A percentile compares a stretch with the other conserved stretches of the same genome.
Evolutionary conservation across 1,140 invertebrate species (phyloP).

Genomic region (Drosophila auraria): DNA sequence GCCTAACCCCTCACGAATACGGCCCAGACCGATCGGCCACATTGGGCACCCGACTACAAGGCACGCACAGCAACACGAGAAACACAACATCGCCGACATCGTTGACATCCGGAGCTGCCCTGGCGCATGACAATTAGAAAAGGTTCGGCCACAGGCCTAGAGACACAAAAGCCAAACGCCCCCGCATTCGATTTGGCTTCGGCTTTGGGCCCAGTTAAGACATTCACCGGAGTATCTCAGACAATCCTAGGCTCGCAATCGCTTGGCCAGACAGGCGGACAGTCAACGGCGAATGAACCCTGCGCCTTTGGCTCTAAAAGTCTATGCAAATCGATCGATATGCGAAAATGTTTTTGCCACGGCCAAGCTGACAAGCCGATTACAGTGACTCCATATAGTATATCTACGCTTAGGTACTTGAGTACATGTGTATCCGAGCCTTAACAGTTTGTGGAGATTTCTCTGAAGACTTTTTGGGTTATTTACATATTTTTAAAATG

Average conservation of each 20-base stretch:
- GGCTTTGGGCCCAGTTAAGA: constrained; percentile 34
- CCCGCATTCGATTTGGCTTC: constrained; percentile 10
- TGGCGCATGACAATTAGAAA: constrained; percentile 78
- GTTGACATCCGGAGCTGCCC: constrained; percentile 71
- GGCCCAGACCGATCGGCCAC: constrained; percentile 40
- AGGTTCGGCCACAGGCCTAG: constrained; percentile 31
- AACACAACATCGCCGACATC: constrained; percentile 45
- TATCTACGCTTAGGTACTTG: constrained; percentile 10
- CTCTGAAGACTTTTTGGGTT: neutral
- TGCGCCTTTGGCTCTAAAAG: constrained; percentile 42
- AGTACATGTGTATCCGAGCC: constrained; percentile 20
- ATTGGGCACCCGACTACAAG: constrained; percentile 40
- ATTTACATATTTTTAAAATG: neutral
- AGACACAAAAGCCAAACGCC: constrained; percentile 13
- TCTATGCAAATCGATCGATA: constrained; percentile 54
- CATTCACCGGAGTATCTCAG: constrained; percentile 34
- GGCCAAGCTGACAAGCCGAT: constrained; percentile 16
- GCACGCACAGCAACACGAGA: constrained; percentile 58
- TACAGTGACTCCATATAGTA: constrained; percentile 22
- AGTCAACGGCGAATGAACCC: constrained; percentile 39
- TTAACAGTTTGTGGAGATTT: constrained; percentile 28
- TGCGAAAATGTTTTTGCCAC: constrained; percentile 43
- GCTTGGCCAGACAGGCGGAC: constrained; percentile 21
- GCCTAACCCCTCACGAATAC: neutral
- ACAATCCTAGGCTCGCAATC: constrained; percentile 35